A percentile compares a stretch with the other conserved stretches of the same genome.
Conservation (phyloP, 1,140 invertebrate genomes). For the Ips typographus region DNA sequence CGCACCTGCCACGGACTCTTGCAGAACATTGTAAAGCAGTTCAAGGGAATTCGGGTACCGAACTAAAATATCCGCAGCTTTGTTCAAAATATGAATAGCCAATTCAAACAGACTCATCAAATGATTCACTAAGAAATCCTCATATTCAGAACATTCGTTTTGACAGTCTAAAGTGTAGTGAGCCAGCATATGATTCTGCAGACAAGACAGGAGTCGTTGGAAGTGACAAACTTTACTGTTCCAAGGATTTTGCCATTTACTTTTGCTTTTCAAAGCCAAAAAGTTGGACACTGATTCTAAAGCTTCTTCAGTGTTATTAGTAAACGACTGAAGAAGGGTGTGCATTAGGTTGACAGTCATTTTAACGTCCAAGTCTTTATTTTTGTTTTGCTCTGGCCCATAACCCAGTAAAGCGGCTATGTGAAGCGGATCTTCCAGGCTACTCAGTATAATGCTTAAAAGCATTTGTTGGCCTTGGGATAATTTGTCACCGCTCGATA, state of each 20-base stretch:
- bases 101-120: slow-evolving; percentile 56
- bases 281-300: slow-evolving; percentile 44
- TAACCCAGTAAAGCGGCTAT: slow-evolving; percentile 59
- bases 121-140: slow-evolving; percentile 56
- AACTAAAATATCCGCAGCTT: slow-evolving; percentile 49
- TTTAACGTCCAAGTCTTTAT: slow-evolving; percentile 50
- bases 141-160: neutral
- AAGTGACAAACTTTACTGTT: slow-evolving; percentile 53
- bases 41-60: slow-evolving; percentile 47
- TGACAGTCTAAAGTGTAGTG: slow-evolving; percentile 42
- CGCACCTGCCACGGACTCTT: slow-evolving; percentile 58
- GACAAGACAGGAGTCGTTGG: slow-evolving; percentile 57
- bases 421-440: slow-evolving; percentile 64
- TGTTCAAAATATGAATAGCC: slow-evolving; percentile 54
- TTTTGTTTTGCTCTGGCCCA: slow-evolving; percentile 44
- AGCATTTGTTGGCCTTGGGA: slow-evolving; percentile 65
- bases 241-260: slow-evolving; percentile 44
- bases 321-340: slow-evolving; percentile 59
- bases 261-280: slow-evolving; percentile 41
- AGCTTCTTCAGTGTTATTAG: slow-evolving; percentile 54
- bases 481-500: slow-evolving; percentile 59
- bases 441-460: slow-evolving; percentile 62
- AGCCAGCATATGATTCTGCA: slow-evolving; percentile 65
- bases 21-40: slow-evolving; percentile 56
- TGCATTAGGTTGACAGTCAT: slow-evolving; percentile 60